Conservation (phyloP, 2,888 invertebrate genomes). For the Cerastis leucographa region DNA sequence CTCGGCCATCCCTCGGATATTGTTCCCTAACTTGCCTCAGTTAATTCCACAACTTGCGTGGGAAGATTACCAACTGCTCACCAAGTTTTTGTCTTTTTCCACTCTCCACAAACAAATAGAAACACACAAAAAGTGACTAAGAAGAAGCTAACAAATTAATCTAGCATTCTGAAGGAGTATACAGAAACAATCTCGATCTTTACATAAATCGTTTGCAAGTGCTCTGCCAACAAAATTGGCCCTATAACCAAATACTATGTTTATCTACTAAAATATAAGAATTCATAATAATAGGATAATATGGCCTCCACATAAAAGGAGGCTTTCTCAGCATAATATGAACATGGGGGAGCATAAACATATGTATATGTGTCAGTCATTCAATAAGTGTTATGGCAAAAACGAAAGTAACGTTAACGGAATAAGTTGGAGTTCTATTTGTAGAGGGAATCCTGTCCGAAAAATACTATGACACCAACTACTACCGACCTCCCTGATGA, state of each 20-base stretch:
- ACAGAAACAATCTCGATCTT: not conserved
- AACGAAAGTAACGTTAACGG: not conserved
- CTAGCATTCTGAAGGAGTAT: conserved; percentile 6
- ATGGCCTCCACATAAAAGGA: conserved; percentile 31
- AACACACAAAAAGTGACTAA: conserved; percentile 33
- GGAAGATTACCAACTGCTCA: conserved; percentile 41
- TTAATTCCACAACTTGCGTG: conserved; percentile 32
- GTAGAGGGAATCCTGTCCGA: not conserved
- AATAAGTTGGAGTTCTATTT: conserved; percentile 11
- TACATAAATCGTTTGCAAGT: conserved; percentile 17
- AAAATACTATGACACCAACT: conserved; percentile 16
- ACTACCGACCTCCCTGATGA: conserved; percentile 16
- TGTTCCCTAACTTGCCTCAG: conserved; percentile 9
- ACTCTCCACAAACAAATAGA: conserved; percentile 26
- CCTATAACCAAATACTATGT: conserved; percentile 28
- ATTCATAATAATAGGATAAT: conserved; percentile 41
- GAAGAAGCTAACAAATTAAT: conserved; percentile 33
- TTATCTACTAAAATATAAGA: conserved; percentile 31
- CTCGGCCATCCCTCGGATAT: conserved; percentile 8
- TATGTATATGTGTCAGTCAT: conserved; percentile 53
- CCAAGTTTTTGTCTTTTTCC: conserved; percentile 38
- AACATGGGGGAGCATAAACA: conserved; percentile 22
- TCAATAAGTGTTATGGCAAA: conserved; percentile 32
- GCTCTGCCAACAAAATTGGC: conserved; percentile 27
- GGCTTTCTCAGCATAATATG: conserved; percentile 12